Base-by-base conservation (phyloP, 1,140 invertebrate genomes). In the Antheraea pernyi region DNA sequence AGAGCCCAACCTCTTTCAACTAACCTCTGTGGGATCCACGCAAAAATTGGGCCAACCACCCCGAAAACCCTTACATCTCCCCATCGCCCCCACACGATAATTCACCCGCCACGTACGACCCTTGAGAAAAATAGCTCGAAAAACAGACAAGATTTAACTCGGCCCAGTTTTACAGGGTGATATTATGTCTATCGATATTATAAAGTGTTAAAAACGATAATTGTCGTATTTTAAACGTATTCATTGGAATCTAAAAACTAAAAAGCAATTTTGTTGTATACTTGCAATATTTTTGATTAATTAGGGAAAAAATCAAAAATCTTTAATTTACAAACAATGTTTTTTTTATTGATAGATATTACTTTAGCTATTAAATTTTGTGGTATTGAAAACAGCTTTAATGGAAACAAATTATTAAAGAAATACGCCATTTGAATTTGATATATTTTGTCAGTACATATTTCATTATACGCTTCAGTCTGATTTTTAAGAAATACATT, bases 51-150 rank as follows among this genome's bases (percentile, higher is more conserved):
- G 86, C 75, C 85, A 86, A 71, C 79, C 78, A 78, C 77, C 74
- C 74, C 72, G 72, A 65, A 65, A 5, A 65, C n/a, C 16, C 19
- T 63, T 9, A 39, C 58, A 76, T 74, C 76, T 30, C 68, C 58
- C 69, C 69, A 72, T 71, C 69, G 62, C 69, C 66, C 68, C 72
- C 79, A 77, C 65, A 66, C 80, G 79, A 85, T 86, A 88, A 88
- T 76, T 83, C 84, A 82, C 79, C 87, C 82, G 72, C 76, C 80
- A 81, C 78, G 78, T 77, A 73, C 76, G 85, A 78, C 89, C 88
- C 85, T 91, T 91, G 89, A 91, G 88, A 90, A 91, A 91, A 90
- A 91, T 91, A 86, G 86, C 85, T 87, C 82, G 86, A 80, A 88
- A 89, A 88, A 87, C 84, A 84, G 82, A 83, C 77, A 89, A 90